phyloP scores from a whole-genome alignment of 1,140 invertebrate species.

The Panagrolaimus sp. region DNA sequence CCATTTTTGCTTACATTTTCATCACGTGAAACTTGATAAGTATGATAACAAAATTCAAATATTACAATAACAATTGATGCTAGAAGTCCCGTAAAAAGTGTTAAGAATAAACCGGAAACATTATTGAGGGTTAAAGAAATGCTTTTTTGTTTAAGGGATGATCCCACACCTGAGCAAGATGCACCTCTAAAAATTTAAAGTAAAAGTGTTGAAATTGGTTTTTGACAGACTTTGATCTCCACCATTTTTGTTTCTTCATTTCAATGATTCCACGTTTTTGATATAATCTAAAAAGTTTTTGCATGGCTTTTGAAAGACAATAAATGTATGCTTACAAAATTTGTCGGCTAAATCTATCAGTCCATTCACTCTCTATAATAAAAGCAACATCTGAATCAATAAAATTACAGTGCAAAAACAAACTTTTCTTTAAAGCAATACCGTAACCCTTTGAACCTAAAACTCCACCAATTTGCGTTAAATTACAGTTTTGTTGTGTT shows the following conservation, averaged over 20 bases:
- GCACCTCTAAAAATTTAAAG: slow-evolving; percentile 44
- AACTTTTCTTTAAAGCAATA: slow-evolving; percentile 60
- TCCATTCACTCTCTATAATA: slow-evolving; percentile 46
- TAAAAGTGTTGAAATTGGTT: too few species aligned
- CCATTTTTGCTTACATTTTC: slow-evolving; percentile 8
- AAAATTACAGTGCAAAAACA: too few species aligned
- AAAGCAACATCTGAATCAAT: too few species aligned
- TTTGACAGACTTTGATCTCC: slow-evolving; percentile 53
- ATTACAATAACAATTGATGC: slow-evolving; percentile 14
- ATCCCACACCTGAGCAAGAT: slow-evolving; percentile 51
- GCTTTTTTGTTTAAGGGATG: slow-evolving; percentile 54
- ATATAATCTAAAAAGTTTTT: too few species aligned
- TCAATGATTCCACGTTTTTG: slow-evolving; percentile 57
- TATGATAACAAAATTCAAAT: slow-evolving; percentile 1
- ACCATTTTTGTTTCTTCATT: slow-evolving; percentile 58
- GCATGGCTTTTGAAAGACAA: too few species aligned
- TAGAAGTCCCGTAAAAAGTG: slow-evolving; percentile 47
- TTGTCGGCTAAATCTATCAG: slow-evolving; percentile 52
- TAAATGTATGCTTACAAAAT: too few species aligned
- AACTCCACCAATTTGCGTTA: slow-evolving; percentile 92
- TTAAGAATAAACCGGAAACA: slow-evolving; percentile 56
- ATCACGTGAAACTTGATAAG: background rate
- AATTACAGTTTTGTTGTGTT: slow-evolving; percentile 88
- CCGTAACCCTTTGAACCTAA: slow-evolving; percentile 79
- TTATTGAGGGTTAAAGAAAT: slow-evolving; percentile 53